phyloP scores from a whole-genome alignment of 2,797 vertebrate genomes.

The Odontamblyopus rebecca region DNA sequence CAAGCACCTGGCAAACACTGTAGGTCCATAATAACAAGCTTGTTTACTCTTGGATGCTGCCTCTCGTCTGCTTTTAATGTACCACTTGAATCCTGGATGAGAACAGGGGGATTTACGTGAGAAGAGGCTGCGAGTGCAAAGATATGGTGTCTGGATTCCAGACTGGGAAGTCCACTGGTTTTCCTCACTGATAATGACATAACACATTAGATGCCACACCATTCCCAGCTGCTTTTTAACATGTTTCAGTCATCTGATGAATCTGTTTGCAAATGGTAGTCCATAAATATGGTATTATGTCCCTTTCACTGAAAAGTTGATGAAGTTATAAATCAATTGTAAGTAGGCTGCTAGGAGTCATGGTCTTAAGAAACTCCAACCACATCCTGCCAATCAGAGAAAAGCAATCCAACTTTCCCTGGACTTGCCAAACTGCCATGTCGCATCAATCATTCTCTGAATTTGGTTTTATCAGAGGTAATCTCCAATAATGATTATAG shows the following conservation, averaged over 20 bases:
- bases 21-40: constrained; percentile 60
- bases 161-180: constrained; percentile 40
- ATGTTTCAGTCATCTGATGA: not conserved
- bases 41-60: constrained; percentile 66
- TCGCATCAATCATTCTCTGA: not conserved
- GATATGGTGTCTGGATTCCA: constrained; percentile 38
- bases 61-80: constrained; percentile 72
- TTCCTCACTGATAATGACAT: constrained; percentile 45
- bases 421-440: not conserved
- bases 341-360: not conserved
- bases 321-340: not conserved
- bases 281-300: not conserved
- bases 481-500: not conserved
- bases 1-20: constrained; percentile 56
- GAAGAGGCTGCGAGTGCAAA: constrained; percentile 23
- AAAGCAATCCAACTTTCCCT: constrained; percentile 2
- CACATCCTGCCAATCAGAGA: constrained; percentile 6
- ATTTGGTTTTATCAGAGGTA: not conserved
- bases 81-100: constrained; percentile 54
- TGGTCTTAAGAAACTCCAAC: not conserved
- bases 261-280: not conserved
- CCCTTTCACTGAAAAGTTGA: not conserved
- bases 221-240: not conserved
- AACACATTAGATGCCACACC: constrained; percentile 38
- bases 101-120: constrained; percentile 43